Base-by-base conservation (phyloP, 2,113 vertebrate genomes). In the Petroica traversi region DNA sequence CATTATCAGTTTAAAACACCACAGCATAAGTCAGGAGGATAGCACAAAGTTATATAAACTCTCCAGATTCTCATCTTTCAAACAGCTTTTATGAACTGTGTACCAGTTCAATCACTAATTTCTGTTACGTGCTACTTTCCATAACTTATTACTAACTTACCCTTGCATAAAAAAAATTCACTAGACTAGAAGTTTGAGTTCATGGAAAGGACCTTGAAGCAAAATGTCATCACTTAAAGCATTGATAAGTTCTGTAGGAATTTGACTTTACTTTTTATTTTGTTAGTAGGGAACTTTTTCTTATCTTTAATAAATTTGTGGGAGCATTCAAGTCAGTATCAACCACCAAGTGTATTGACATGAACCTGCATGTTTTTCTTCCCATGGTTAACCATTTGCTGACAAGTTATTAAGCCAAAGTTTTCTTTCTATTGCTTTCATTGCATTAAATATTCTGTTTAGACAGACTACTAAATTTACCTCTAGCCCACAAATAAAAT, bases 211-310 rank as follows among this genome's bases (percentile, higher is more conserved):
- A 41, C 6, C 7, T 28, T 72, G 61, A 89, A 78, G 31, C 16
- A 92, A 93, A 81, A 85, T 40, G 59, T 59, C 14, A 64, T 68
- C 25, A 52, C 8, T 57, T 43, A 63, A 75, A 78, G 67, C 9
- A 55, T 0, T 46, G 31, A 3, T 48, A 62, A 73, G 26, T 41
- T 76, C 48, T 67, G 28, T 23, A 72, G 36, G 38, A 74, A 84
- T 55, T 54, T 62, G 11, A 69, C 43, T 58, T 92, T 34, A 24
- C 6, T 74, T 75, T 75, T 55, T 8, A 59, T 61, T 41, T 81
- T 0, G 3, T 64, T 54, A 41, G 11, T 38, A 80, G 16, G 1
- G 6, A 49, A 22, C 14, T 4, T 19, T 26, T 45, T n/a, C 19
- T 16, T 36, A 40, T 29, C 25, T 54, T 62, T 51, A 29, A 67